Evolutionary conservation across 2,888 invertebrate species (phyloP).

Genomic region (Drosophila fulvimacula): DNA sequence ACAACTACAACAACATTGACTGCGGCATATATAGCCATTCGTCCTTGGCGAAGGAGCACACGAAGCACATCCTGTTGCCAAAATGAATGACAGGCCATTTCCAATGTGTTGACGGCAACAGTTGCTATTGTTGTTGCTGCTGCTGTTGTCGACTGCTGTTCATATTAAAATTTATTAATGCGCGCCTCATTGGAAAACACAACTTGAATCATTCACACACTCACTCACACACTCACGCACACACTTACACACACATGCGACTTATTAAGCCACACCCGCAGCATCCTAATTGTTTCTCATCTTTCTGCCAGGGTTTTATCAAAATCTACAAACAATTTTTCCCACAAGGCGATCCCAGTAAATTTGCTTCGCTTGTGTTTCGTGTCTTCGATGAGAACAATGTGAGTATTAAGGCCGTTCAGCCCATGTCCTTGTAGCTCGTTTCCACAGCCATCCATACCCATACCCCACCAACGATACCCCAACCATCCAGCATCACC

Average conservation of each 20-base stretch:
- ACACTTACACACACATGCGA: constrained; percentile 3
- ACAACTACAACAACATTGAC: constrained; percentile 21
- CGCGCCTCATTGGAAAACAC: constrained; percentile 40
- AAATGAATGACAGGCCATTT: constrained; percentile 53
- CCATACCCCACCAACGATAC: background rate
- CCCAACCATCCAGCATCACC: background rate
- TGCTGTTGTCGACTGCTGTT: constrained; percentile 53
- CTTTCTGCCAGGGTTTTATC: constrained; percentile 94
- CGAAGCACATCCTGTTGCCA: constrained; percentile 15
- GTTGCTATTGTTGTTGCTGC: constrained; percentile 18
- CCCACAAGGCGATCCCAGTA: constrained; percentile 99
- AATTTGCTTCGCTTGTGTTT: constrained; percentile 99
- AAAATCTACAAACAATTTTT: constrained; percentile 99
- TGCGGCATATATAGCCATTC: constrained; percentile 26
- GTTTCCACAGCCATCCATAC: constrained; percentile 10
- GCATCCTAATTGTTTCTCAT: constrained; percentile 50
- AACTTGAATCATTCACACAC: constrained; percentile 25
- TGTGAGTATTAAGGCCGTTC: constrained; percentile 88
- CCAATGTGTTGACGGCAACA: constrained; percentile 61
- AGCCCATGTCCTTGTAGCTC: constrained; percentile 31
- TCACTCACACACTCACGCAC: constrained; percentile 10
- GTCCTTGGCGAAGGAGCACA: background rate
- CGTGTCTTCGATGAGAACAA: constrained; percentile 99
- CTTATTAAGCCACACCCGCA: constrained; percentile 12
- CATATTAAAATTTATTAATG: constrained; percentile 76